phyloP scores from a whole-genome alignment of 2,888 invertebrate genomes.

The Athetis lepigone region DNA sequence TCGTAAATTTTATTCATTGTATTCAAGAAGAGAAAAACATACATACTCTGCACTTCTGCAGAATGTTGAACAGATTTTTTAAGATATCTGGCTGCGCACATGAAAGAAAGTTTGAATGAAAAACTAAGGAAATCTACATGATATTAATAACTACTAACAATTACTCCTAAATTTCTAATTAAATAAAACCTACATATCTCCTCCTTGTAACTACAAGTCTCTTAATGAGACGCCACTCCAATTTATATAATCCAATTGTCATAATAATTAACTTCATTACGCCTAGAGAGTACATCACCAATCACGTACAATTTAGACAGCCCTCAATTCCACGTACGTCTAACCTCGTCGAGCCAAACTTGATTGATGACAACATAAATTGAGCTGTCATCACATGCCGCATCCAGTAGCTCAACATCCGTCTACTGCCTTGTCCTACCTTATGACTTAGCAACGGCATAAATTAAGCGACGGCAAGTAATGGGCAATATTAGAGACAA shows the following conservation, averaged over 20 bases:
- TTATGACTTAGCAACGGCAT: slow-evolving; percentile 88
- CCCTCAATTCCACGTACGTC: slow-evolving; percentile 29
- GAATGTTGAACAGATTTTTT: too few relatives aligned
- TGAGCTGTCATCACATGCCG: slow-evolving; percentile 45
- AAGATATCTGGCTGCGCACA: too few relatives aligned
- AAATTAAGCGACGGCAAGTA: slow-evolving; percentile 86
- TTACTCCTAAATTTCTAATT: too few relatives aligned
- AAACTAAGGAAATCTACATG: too few relatives aligned
- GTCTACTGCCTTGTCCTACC: slow-evolving; percentile 78
- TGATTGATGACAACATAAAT: slow-evolving; percentile 53
- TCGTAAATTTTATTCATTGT: neutral
- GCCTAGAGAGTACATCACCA: slow-evolving; percentile 13
- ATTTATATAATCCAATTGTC: neutral
- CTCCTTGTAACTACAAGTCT: too few relatives aligned
- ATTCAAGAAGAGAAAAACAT: too few relatives aligned
- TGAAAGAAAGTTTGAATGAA: too few relatives aligned
- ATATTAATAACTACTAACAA: too few relatives aligned
- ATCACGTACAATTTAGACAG: slow-evolving; percentile 25
- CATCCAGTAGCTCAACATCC: slow-evolving; percentile 68
- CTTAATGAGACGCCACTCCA: neutral
- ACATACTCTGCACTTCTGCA: too few relatives aligned
- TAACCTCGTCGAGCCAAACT: slow-evolving; percentile 28
- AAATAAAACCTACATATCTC: too few relatives aligned
- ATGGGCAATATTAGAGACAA: slow-evolving; percentile 89
- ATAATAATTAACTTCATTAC: slow-evolving; percentile 2